These are phyloP conservation scores for Hylaeus anthracinus DNA, from an alignment of 1,140 invertebrate species.

Conservation along the genomic window DNA sequence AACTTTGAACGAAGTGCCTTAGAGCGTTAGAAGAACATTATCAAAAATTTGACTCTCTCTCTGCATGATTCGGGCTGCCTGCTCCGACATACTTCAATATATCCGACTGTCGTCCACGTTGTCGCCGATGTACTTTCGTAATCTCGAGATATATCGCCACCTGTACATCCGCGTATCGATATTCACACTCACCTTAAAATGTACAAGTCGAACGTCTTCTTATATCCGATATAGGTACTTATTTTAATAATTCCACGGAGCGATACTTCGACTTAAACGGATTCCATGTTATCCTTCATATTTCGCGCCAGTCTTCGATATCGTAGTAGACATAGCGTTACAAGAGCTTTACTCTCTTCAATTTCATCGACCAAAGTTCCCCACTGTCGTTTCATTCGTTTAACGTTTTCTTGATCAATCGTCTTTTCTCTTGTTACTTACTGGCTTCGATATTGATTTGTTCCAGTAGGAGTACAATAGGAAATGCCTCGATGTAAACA, in stretches of 20 bases:
- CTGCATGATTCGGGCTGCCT: slow-evolving; percentile 37
- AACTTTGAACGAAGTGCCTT: not conserved
- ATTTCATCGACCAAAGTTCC: not conserved
- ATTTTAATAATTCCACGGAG: slow-evolving; percentile 56
- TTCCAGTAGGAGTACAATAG: too few species aligned
- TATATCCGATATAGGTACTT: slow-evolving; percentile 33
- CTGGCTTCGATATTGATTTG: not conserved
- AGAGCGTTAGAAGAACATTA: slow-evolving; percentile 36
- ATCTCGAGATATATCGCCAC: slow-evolving; percentile 59
- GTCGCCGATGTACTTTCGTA: slow-evolving; percentile 59
- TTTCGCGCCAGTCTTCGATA: not conserved
- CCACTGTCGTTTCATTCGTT: not conserved
- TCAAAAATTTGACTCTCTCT: slow-evolving; percentile 48
- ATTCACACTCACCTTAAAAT: slow-evolving; percentile 24
- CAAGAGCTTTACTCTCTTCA: not conserved
- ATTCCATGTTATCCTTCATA: slow-evolving; percentile 8
- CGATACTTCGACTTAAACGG: slow-evolving; percentile 9
- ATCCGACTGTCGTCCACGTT: slow-evolving; percentile 41
- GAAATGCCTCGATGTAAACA: not conserved
- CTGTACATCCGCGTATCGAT: slow-evolving; percentile 48
- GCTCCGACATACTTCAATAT: slow-evolving; percentile 56
- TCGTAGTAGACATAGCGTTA: not conserved
- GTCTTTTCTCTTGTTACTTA: not conserved
- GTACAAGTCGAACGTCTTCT: slow-evolving; percentile 38
- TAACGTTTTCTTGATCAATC: slow-evolving; percentile 6